Evolutionary conservation across 2,888 invertebrate species (phyloP).

Genomic region (Nasonovia ribisnigri): DNA sequence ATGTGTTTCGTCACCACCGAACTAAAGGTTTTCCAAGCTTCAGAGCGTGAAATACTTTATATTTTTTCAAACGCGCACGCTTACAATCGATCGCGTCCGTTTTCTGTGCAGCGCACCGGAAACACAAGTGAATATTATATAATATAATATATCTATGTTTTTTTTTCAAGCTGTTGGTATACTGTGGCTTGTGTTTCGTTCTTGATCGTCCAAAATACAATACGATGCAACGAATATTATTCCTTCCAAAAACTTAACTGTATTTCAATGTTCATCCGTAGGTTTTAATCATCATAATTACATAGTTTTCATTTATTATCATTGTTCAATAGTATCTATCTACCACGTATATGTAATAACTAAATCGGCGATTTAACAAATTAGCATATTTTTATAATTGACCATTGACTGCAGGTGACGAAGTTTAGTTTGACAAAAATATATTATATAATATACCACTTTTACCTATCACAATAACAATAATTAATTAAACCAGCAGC

Average conservation of each 20-base stretch:
- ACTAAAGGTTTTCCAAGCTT: neutral
- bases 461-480: neutral
- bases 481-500: neutral
- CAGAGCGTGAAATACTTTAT: constrained; percentile 6
- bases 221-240: neutral
- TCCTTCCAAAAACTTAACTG: neutral
- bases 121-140: neutral
- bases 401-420: neutral
- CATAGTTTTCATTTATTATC: neutral
- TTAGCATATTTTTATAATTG: neutral
- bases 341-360: neutral
- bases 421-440: neutral
- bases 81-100: constrained; percentile 13
- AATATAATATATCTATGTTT: neutral
- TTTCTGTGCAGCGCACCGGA: neutral
- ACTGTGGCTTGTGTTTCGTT: neutral
- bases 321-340: neutral
- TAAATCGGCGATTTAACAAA: too few relatives aligned
- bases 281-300: neutral
- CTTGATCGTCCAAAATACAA: neutral
- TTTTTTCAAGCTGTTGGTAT: neutral
- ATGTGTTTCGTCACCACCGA: constrained; percentile 1
- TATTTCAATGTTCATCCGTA: neutral
- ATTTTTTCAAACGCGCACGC: neutral
- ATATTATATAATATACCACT: neutral